A percentile compares a stretch with the other conserved stretches of the same genome.
phyloP scores from a whole-genome alignment of 2,888 invertebrate species.

The Deilephila porcellus region DNA sequence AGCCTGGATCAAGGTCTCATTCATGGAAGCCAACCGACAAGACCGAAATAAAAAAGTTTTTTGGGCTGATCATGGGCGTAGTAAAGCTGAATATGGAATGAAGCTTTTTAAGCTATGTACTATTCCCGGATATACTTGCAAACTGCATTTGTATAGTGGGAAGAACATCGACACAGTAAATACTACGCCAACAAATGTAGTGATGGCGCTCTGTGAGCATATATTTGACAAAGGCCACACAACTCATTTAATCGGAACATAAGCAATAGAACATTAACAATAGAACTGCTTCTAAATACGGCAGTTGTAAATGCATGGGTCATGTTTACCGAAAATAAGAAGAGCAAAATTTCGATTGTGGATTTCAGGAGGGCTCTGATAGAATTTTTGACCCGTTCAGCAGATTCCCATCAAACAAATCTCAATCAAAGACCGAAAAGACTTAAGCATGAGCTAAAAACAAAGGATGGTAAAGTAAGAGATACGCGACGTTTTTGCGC shows the following conservation, averaged over 20 bases:
- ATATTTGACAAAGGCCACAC: neutral
- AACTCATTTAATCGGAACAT: too few species aligned
- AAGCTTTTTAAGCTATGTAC: constrained; percentile 53
- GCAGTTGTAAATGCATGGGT: constrained; percentile 50
- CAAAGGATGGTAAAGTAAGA: constrained; percentile 47
- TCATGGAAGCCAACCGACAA: constrained; percentile 48
- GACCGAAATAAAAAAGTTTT: constrained; percentile 47
- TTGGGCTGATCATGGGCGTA: constrained; percentile 49
- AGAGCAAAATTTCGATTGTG: constrained; percentile 36
- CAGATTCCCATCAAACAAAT: constrained; percentile 43
- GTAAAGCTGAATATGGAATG: constrained; percentile 49
- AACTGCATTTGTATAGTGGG: constrained; percentile 48
- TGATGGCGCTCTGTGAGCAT: neutral
- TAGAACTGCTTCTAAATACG: constrained; percentile 52
- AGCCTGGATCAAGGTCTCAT: constrained; percentile 41
- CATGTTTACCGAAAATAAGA: constrained; percentile 40
- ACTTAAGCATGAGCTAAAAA: constrained; percentile 45
- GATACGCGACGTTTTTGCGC: constrained; percentile 47
- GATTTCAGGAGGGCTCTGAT: constrained; percentile 36
- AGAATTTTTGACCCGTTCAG: constrained; percentile 32
- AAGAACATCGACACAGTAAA: constrained; percentile 49
- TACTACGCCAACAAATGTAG: constrained; percentile 30
- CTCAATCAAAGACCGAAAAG: constrained; percentile 46
- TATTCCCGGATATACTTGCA: constrained; percentile 49
- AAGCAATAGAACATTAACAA: too few species aligned